Conservation (phyloP, 2,888 invertebrate species). For the Lysandra coridon region DNA sequence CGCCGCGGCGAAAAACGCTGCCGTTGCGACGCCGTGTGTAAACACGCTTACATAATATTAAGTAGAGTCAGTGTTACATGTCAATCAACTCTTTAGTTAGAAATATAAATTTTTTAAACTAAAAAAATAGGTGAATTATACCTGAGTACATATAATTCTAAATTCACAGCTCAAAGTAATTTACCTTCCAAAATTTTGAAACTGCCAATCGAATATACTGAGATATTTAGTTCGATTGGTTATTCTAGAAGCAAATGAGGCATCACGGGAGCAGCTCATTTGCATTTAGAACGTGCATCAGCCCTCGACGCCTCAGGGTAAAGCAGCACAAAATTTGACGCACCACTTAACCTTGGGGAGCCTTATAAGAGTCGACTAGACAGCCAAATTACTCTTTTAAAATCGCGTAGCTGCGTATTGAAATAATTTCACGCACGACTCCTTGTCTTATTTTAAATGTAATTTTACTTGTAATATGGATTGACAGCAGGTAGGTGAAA, state of each 20-base stretch:
- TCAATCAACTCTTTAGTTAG: too few species aligned
- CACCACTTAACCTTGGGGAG: slow-evolving; percentile 21
- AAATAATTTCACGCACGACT: neutral
- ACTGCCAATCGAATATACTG: neutral
- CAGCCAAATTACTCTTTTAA: neutral
- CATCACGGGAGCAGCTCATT: slow-evolving; percentile 70
- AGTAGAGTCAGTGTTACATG: too few species aligned
- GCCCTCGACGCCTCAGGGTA: slow-evolving; percentile 48
- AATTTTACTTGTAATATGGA: neutral
- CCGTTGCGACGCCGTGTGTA: too few species aligned
- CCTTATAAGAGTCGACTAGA: neutral
- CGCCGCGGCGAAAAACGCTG: too few species aligned
- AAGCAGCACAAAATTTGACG: slow-evolving; percentile 36
- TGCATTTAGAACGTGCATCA: slow-evolving; percentile 72
- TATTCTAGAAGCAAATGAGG: slow-evolving; percentile 76
- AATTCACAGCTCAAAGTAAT: neutral
- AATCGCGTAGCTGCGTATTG: neutral
- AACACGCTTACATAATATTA: too few species aligned
- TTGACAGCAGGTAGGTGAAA: neutral
- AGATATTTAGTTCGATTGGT: slow-evolving; percentile 56
- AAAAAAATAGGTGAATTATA: too few species aligned
- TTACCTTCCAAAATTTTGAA: neutral
- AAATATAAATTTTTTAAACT: too few species aligned
- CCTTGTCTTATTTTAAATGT: neutral
- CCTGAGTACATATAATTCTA: neutral